Evolutionary conservation across 1,140 invertebrate species (phyloP).

Genomic region (Calliopsis andreniformis): DNA sequence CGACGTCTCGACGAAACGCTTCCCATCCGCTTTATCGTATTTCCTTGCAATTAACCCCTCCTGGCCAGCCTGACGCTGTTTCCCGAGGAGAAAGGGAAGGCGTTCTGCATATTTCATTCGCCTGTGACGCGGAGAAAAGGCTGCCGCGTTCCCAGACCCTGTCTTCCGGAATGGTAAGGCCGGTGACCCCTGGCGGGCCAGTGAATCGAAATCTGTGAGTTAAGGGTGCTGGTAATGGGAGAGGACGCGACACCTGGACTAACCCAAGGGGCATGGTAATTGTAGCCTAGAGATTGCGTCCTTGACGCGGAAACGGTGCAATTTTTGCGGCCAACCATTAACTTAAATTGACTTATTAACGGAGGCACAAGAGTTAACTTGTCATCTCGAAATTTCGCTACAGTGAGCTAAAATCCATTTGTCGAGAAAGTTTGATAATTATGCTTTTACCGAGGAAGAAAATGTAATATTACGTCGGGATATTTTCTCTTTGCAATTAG

Average conservation of each 20-base stretch:
- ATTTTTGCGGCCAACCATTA: too few species aligned
- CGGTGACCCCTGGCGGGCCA: slow-evolving; percentile 38
- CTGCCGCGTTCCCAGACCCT: slow-evolving; percentile 12
- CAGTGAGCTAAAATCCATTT: too few species aligned
- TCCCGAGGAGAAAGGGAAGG: slow-evolving; percentile 33
- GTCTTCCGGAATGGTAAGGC: slow-evolving; percentile 31
- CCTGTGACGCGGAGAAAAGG: slow-evolving; percentile 17
- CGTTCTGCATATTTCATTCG: slow-evolving; percentile 64
- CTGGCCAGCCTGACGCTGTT: slow-evolving; percentile 6
- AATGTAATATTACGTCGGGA: too few species aligned
- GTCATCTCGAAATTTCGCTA: too few species aligned
- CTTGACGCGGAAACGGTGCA: too few species aligned
- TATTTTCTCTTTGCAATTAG: too few species aligned
- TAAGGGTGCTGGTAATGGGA: neutral
- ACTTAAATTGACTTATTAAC: too few species aligned
- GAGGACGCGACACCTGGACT: neutral
- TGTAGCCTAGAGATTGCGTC: too few species aligned
- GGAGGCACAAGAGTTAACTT: too few species aligned
- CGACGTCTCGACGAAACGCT: slow-evolving; percentile 59
- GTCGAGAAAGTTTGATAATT: too few species aligned
- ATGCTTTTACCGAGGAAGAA: too few species aligned
- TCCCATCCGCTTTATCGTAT: slow-evolving; percentile 62
- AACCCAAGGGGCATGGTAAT: too few species aligned
- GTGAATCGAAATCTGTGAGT: slow-evolving; percentile 45
- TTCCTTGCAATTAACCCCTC: slow-evolving; percentile 68